phyloP scores from a whole-genome alignment of 2,888 invertebrate species.

The Noctua janthina region DNA sequence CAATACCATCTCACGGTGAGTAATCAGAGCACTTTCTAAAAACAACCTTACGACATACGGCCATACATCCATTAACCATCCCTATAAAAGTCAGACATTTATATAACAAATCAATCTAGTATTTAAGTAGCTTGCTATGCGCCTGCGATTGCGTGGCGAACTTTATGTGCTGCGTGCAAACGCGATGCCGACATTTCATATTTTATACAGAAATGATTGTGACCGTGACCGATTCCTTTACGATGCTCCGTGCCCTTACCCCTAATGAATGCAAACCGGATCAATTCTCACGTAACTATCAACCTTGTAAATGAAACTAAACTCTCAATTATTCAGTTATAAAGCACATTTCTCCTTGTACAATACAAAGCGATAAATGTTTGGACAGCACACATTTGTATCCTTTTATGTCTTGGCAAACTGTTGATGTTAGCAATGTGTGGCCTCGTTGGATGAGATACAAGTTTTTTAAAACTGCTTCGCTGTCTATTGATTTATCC shows the following conservation, averaged over 20 bases:
- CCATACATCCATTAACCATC: background rate
- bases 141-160: slow-evolving; percentile 62
- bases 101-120: slow-evolving; percentile 31
- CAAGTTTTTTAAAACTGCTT: slow-evolving; percentile 18
- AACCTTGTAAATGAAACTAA: slow-evolving; percentile 39
- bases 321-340: slow-evolving; percentile 8
- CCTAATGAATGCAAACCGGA: slow-evolving; percentile 55
- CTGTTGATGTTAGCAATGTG: slow-evolving; percentile 15
- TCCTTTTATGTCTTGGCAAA: slow-evolving; percentile 35
- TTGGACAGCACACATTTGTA: slow-evolving; percentile 7
- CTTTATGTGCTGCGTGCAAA: slow-evolving; percentile 55
- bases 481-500: slow-evolving; percentile 1
- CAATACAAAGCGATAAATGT: background rate
- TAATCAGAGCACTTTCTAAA: background rate
- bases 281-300: slow-evolving; percentile 57
- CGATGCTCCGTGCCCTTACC: slow-evolving; percentile 42
- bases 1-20: background rate
- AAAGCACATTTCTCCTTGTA: background rate
- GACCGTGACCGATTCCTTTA: slow-evolving; percentile 60
- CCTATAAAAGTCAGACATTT: slow-evolving; percentile 26
- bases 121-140: slow-evolving; percentile 36
- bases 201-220: slow-evolving; percentile 50
- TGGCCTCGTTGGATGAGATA: slow-evolving; percentile 1
- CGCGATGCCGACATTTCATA: slow-evolving; percentile 47
- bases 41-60: background rate